These are phyloP conservation scores for Mobula birostris DNA, from an alignment of 2,113 vertebrate species.

Conservation along the genomic window DNA sequence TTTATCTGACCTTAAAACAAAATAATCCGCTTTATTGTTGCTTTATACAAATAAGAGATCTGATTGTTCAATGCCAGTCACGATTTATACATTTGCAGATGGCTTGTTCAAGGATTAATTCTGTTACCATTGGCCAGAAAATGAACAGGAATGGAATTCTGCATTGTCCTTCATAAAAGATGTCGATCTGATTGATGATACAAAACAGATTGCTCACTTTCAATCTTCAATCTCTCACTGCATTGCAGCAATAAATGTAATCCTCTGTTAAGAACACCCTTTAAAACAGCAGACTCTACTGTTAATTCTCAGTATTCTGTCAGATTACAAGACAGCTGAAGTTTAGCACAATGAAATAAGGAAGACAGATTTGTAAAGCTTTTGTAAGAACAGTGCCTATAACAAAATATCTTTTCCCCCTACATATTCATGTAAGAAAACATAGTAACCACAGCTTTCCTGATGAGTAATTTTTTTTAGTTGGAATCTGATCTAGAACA, in stretches of 20 bases:
- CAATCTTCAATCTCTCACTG: neutral
- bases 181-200: constrained; percentile 34
- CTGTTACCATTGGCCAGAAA: constrained; percentile 18
- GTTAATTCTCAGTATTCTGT: neutral
- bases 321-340: constrained; percentile 33
- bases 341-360: constrained; percentile 10
- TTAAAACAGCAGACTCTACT: neutral
- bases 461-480: neutral
- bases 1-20: neutral
- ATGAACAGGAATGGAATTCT: constrained; percentile 36
- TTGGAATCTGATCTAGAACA: neutral
- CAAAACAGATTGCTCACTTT: constrained; percentile 30
- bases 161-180: constrained; percentile 16
- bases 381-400: neutral
- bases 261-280: constrained; percentile 18
- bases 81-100: neutral
- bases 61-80: neutral
- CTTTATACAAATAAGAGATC: neutral
- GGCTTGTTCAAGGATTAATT: constrained; percentile 25
- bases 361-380: neutral
- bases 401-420: neutral
- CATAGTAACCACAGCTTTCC: neutral
- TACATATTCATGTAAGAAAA: neutral
- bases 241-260: constrained; percentile 29
- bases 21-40: neutral